phyloP scores from a whole-genome alignment of 2,113 vertebrate species.

The Ammodytes marinus region DNA sequence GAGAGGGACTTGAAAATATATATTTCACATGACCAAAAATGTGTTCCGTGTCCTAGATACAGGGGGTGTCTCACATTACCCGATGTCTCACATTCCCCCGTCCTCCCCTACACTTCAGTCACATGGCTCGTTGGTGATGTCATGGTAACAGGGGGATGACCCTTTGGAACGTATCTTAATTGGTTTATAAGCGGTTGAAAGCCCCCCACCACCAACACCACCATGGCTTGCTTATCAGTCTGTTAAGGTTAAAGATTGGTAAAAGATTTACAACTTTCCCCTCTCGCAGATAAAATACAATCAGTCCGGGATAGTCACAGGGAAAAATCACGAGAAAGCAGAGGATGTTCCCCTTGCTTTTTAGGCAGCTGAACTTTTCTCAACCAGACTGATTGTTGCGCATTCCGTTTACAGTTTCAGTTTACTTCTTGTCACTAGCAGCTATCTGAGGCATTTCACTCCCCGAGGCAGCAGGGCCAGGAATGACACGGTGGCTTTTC shows the following conservation, averaged over 20 bases:
- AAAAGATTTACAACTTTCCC: conserved; percentile 69
- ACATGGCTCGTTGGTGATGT: conserved; percentile 7
- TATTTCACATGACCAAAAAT: no score
- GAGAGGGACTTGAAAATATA: no score
- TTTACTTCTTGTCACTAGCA: neutral
- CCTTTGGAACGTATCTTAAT: conserved; percentile 47
- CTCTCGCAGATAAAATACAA: neutral
- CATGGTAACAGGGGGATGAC: conserved; percentile 32
- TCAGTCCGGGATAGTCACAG: neutral
- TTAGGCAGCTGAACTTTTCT: neutral
- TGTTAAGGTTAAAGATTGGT: conserved; percentile 73
- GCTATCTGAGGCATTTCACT: conserved; percentile 48
- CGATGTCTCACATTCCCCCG: no score
- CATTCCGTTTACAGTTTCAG: neutral
- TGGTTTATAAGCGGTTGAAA: conserved; percentile 40
- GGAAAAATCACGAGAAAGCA: neutral
- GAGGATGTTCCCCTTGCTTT: neutral
- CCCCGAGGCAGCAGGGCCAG: conserved; percentile 5
- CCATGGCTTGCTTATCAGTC: conserved; percentile 52
- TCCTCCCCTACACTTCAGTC: neutral
- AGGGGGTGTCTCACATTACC: no score
- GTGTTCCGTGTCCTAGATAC: no score
- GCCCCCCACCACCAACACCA: neutral
- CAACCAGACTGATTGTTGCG: neutral
- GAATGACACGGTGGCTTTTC: conserved; percentile 20